A percentile compares a stretch with the other conserved stretches of the same genome.
Evolutionary conservation across 2,888 invertebrate genomes (phyloP).

Genomic region (Brachypalpus laphriformis): DNA sequence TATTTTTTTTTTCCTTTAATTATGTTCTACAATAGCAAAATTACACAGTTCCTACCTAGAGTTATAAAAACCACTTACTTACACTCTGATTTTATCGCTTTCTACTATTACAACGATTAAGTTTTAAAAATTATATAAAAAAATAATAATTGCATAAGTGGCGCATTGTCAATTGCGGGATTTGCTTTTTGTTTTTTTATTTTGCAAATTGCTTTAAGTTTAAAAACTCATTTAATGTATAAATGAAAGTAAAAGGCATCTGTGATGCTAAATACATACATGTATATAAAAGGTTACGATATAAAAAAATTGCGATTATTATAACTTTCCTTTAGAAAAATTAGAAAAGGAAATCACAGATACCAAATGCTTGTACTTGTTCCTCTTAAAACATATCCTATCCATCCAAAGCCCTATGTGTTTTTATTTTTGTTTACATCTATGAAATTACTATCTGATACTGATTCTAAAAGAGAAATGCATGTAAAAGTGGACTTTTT

Average conservation of each 20-base stretch:
- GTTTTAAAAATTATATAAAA: not conserved
- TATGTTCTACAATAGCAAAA: constrained; percentile 53
- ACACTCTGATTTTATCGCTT: constrained; percentile 38
- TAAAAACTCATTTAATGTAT: not conserved
- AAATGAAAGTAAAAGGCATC: constrained; percentile 57
- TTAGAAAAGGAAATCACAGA: constrained; percentile 70
- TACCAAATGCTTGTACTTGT: constrained; percentile 67
- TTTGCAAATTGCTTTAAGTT: constrained; percentile 13
- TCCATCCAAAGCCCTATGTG: constrained; percentile 38
- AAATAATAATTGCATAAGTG: constrained; percentile 8
- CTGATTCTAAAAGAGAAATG: constrained; percentile 24
- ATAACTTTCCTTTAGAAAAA: constrained; percentile 12
- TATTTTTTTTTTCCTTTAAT: constrained; percentile 22
- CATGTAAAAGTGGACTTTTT: constrained; percentile 29
- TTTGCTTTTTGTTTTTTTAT: not conserved
- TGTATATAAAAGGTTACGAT: constrained; percentile 12
- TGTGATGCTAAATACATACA: constrained; percentile 47
- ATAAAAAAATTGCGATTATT: constrained; percentile 36
- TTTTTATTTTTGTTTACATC: constrained; percentile 6
- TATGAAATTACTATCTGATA: constrained; percentile 30
- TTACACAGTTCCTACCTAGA: constrained; percentile 71
- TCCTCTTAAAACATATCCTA: constrained; percentile 62
- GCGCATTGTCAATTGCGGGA: not conserved
- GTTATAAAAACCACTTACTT: constrained; percentile 65
- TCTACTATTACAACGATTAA: constrained; percentile 47